These are phyloP conservation scores for Nipponacmea schrenckii DNA, from an alignment of 2,888 invertebrate species.

Conservation along the genomic window DNA sequence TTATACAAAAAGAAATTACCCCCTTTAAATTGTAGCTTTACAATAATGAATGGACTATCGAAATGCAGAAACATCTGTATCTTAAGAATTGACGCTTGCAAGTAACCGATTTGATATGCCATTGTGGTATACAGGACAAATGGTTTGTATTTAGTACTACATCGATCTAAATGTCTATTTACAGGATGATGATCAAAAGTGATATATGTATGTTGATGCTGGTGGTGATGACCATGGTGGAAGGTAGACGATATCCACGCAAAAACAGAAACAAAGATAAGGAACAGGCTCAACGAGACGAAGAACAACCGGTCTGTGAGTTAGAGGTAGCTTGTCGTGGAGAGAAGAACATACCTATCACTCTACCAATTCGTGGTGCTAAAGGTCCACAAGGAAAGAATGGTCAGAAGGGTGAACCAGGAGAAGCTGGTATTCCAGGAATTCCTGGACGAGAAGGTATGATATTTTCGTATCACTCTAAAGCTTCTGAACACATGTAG, in stretches of 20 bases:
- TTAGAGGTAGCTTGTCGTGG: constrained; percentile 52
- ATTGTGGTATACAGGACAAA: no score
- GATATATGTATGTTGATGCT: constrained; percentile 11
- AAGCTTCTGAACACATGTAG: no score
- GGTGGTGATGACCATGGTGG: constrained; percentile 11
- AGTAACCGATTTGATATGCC: no score
- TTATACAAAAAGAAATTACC: no score
- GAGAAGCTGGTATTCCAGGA: constrained; percentile 54
- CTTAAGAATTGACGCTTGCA: no score
- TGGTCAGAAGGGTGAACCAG: constrained; percentile 53
- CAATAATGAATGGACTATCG: no score
- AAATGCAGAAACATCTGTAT: no score
- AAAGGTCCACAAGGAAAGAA: constrained; percentile 55
- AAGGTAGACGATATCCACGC: constrained; percentile 19
- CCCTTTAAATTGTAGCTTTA: no score
- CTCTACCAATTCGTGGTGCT: constrained; percentile 59
- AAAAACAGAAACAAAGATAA: constrained; percentile 28
- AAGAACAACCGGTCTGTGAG: constrained; percentile 40
- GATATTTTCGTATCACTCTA: not conserved
- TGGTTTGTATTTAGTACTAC: not conserved
- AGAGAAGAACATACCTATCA: constrained; percentile 45
- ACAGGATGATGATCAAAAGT: not conserved
- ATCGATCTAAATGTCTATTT: not conserved
- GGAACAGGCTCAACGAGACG: constrained; percentile 21
- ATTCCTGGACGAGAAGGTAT: constrained; percentile 48